Conservation (phyloP, 2,888 invertebrate genomes). For the Pherbina coryleti region DNA sequence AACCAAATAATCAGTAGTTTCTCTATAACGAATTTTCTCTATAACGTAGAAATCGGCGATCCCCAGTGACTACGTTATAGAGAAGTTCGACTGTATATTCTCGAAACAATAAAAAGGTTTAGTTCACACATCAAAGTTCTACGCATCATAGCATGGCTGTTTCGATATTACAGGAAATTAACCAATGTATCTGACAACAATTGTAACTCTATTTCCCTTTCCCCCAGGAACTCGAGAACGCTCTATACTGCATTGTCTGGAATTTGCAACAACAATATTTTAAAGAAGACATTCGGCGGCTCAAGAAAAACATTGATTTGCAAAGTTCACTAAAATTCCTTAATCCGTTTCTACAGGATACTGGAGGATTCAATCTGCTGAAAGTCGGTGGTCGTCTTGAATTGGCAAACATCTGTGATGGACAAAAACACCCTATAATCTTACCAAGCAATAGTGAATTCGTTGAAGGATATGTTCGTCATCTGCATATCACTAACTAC, state of each 20-base stretch:
- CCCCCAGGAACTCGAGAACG: slow-evolving; percentile 10
- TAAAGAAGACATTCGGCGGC: background rate
- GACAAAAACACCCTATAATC: background rate
- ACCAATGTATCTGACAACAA: background rate
- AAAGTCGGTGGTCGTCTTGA: slow-evolving; percentile 7
- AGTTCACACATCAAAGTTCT: background rate
- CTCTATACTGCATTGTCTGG: background rate
- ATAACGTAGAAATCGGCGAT: too few relatives aligned
- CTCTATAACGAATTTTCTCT: too few relatives aligned
- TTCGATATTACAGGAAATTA: background rate
- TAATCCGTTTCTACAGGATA: too few relatives aligned
- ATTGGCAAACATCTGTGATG: background rate
- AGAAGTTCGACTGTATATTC: too few relatives aligned
- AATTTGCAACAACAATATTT: background rate
- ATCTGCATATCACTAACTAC: slow-evolving; percentile 36
- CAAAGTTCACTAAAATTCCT: too few relatives aligned
- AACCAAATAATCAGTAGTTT: too few relatives aligned
- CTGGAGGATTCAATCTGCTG: too few relatives aligned
- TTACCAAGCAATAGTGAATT: slow-evolving; percentile 7
- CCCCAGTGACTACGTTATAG: too few relatives aligned
- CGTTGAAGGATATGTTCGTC: slow-evolving; percentile 28
- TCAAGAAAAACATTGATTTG: background rate
- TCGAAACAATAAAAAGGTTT: background rate
- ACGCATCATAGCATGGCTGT: background rate
- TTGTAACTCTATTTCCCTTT: background rate